Evolutionary conservation across 92 coral and sea anemone species (phyloP).

Genomic region (Pocillopora grandis): DNA sequence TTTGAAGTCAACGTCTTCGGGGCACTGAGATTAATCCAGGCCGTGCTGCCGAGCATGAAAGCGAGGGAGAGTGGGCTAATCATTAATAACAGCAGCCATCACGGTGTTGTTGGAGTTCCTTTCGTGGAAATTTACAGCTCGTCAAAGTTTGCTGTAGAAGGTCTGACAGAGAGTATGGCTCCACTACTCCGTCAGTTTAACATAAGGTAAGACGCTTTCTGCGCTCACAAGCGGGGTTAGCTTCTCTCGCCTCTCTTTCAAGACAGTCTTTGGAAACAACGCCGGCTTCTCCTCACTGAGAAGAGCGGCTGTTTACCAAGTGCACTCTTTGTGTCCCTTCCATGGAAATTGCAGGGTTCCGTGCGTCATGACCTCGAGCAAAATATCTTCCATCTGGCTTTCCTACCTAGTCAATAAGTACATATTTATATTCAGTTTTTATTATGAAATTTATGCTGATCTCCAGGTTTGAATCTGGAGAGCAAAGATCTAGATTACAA

Average conservation of each 20-base stretch:
- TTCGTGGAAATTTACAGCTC: conserved; percentile 66
- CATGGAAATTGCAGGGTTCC: too few species aligned
- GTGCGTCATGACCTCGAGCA: too few species aligned
- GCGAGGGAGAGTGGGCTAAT: conserved; percentile 64
- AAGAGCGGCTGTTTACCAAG: too few species aligned
- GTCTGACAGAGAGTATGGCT: conserved; percentile 78
- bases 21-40: conserved; percentile 64
- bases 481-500: too few species aligned
- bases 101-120: conserved; percentile 71
- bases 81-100: conserved; percentile 72
- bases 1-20: conserved; percentile 83
- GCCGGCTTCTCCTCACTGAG: too few species aligned
- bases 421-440: too few species aligned
- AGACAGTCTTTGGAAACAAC: too few species aligned
- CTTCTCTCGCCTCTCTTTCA: neutral
- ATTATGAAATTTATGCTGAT: too few species aligned
- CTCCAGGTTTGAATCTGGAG: too few species aligned
- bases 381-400: too few species aligned
- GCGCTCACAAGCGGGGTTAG: neutral
- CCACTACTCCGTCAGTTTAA: conserved; percentile 64
- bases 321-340: too few species aligned
- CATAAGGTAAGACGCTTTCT: conserved; percentile 40
- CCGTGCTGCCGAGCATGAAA: conserved; percentile 87
- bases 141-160: conserved; percentile 85
- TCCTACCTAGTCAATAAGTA: too few species aligned